Evolutionary conservation across 2,113 vertebrate species (phyloP).

Genomic region (Halichoeres trimaculatus): DNA sequence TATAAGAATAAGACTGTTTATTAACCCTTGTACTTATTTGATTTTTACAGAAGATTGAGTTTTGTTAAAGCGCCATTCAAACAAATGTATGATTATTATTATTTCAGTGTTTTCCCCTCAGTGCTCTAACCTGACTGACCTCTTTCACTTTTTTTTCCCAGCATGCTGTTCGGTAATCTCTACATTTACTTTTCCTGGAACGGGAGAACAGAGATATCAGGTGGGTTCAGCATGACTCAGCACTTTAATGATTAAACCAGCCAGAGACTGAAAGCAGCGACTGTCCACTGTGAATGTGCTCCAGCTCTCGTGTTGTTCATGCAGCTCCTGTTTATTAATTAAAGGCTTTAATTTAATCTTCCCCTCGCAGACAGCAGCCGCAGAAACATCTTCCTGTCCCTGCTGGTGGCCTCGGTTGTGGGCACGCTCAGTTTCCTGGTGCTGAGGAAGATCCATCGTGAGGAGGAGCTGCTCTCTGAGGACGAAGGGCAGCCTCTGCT

Average conservation of each 20-base stretch:
- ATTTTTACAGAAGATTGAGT: no score
- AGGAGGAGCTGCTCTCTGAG: constrained; percentile 81
- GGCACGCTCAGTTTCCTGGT: constrained; percentile 94
- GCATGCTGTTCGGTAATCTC: constrained; percentile 97
- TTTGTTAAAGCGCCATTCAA: no score
- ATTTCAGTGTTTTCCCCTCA: no score
- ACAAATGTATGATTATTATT: no score
- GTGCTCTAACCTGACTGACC: constrained; percentile 8
- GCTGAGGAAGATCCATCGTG: constrained; percentile 81
- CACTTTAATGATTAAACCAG: background rate
- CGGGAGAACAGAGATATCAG: constrained; percentile 91
- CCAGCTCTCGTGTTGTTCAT: constrained; percentile 17
- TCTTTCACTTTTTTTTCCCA: constrained; percentile 68
- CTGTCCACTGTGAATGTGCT: constrained; percentile 26
- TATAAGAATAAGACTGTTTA: no score
- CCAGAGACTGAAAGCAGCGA: constrained; percentile 8
- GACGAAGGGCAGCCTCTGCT: constrained; percentile 83
- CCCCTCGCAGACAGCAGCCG: constrained; percentile 87
- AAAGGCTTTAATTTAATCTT: constrained; percentile 45
- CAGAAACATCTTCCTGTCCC: constrained; percentile 90
- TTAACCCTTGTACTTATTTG: no score
- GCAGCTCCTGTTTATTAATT: constrained; percentile 40
- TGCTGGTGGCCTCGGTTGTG: constrained; percentile 90
- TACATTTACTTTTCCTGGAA: constrained; percentile 98
- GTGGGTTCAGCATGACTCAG: constrained; percentile 73